These are phyloP conservation scores for Sparus aurata DNA, from an alignment of 2,797 vertebrate genomes.

Conservation along the genomic window DNA sequence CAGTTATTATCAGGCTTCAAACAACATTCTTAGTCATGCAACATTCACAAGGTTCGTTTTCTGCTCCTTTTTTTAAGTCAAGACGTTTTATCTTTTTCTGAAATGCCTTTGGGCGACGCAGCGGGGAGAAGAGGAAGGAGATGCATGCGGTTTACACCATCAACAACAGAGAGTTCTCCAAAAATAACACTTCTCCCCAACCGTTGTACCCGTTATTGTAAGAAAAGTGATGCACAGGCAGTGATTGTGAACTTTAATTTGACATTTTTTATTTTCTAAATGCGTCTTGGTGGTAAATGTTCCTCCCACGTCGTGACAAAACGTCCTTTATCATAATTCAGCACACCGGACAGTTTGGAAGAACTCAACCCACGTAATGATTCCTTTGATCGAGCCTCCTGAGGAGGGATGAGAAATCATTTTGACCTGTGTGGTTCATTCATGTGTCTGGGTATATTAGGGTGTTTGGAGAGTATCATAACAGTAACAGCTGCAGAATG, in stretches of 20 bases:
- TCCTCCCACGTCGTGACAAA: slow-evolving; percentile 32
- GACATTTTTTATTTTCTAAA: neutral
- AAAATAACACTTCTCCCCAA: slow-evolving; percentile 48
- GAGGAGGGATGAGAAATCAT: slow-evolving; percentile 40
- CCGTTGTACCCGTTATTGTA: slow-evolving; percentile 18
- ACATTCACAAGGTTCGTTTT: slow-evolving; percentile 43
- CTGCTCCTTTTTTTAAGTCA: slow-evolving; percentile 56
- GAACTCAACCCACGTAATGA: slow-evolving; percentile 31
- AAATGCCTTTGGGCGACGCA: slow-evolving; percentile 63
- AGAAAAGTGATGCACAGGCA: slow-evolving; percentile 23
- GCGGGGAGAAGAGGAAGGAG: slow-evolving; percentile 53
- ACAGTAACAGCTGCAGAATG: slow-evolving; percentile 20
- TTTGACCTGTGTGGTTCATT: slow-evolving; percentile 38
- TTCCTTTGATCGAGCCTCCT: slow-evolving; percentile 45
- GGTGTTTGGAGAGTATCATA: slow-evolving; percentile 34
- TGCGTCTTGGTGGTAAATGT: neutral
- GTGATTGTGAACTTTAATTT: slow-evolving; percentile 3
- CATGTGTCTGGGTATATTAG: slow-evolving; percentile 26
- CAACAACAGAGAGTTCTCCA: slow-evolving; percentile 46
- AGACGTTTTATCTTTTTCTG: slow-evolving; percentile 64
- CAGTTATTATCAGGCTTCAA: slow-evolving; percentile 43
- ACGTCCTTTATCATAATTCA: slow-evolving; percentile 41
- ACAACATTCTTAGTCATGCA: slow-evolving; percentile 47
- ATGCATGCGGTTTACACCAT: slow-evolving; percentile 37
- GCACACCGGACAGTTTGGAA: slow-evolving; percentile 18